Base-by-base conservation (phyloP, 1,140 invertebrate species). In the Pantala flavescens region DNA sequence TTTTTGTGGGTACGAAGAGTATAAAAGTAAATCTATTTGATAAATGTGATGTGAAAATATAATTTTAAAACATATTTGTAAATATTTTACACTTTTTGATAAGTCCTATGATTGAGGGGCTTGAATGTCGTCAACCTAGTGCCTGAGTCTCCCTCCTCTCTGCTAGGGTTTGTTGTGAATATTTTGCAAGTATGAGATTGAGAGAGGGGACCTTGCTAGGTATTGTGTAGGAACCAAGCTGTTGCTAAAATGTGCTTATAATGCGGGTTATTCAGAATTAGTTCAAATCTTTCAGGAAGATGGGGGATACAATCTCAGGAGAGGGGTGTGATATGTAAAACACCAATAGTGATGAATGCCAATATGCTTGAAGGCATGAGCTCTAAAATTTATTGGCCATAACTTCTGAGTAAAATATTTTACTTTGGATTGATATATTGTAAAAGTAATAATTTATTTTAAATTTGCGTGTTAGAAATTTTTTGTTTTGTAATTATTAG, bases 31-130 rank as follows among this genome's bases (percentile, higher is more conserved):
- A 63, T 63, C 49, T 63, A 63, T 63, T 63, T 63, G 49, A 63
- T 63, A 63, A 63, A 63, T 7, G 49, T 63, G n/a, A 63, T 63
- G 16, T 63, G n/a, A 63, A 63, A 21, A 63, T 63, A 63, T 63
- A 63, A 63, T 63, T 63, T 63, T 63, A 16, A 63, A 63, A 63
- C 49, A 21, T 63, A 63, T 63, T 63, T 63, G 49, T 63, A 63
- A 63, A 63, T 63, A 63, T 63, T 63, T 63, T 63, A 63, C 49
- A 63, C 49, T 63, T 63, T 63, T 63, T 63, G 49, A 63, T 63
- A 63, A 63, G 49, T 63, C 49, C 49, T 63, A 63, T 63, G 49
- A 63, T 21, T 12, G 49, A 19, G 49, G n/a, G 49, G 49, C 49
- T 63, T 63, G 49, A 63, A 63, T 63, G 49, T 7, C 49, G 49